Evolutionary conservation across 2,113 vertebrate species (phyloP).

Genomic region (Sylvilagus bachmani): DNA sequence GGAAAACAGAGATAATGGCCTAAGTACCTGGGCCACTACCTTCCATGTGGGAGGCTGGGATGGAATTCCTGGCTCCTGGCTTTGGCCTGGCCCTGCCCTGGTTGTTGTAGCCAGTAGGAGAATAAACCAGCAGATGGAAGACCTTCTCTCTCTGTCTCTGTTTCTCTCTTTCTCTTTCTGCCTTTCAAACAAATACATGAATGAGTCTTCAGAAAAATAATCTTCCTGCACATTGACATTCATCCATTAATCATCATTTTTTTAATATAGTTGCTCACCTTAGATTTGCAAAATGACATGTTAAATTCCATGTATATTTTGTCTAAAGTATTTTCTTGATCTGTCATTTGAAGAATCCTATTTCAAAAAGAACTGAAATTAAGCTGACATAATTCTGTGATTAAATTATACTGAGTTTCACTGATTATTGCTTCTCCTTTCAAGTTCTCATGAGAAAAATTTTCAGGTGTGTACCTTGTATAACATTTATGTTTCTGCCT

Average conservation of each 20-base stretch:
- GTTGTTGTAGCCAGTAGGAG: too few relatives aligned
- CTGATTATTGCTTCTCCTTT: not conserved
- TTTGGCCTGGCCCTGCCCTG: too few relatives aligned
- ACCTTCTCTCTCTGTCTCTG: too few relatives aligned
- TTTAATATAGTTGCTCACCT: too few relatives aligned
- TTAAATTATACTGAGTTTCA: not conserved
- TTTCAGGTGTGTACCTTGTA: not conserved
- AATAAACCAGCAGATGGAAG: too few relatives aligned
- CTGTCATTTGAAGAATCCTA: not conserved
- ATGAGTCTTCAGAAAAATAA: too few relatives aligned
- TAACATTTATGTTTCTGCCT: not conserved
- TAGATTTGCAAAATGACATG: not conserved
- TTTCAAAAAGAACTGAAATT: not conserved
- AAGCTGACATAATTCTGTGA: not conserved
- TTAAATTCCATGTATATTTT: not conserved
- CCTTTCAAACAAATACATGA: too few relatives aligned
- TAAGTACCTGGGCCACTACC: too few relatives aligned
- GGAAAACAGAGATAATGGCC: too few relatives aligned
- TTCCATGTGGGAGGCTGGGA: too few relatives aligned
- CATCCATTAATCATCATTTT: not conserved
- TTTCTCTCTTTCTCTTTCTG: too few relatives aligned
- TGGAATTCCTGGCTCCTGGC: too few relatives aligned
- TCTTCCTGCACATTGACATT: not conserved
- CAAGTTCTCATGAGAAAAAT: not conserved
- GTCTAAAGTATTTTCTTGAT: not conserved